Percentiles rank a stretch among this genome's conserved stretches.
phyloP scores from a whole-genome alignment of 2,797 vertebrate species.

The Podarcis siculus region DNA sequence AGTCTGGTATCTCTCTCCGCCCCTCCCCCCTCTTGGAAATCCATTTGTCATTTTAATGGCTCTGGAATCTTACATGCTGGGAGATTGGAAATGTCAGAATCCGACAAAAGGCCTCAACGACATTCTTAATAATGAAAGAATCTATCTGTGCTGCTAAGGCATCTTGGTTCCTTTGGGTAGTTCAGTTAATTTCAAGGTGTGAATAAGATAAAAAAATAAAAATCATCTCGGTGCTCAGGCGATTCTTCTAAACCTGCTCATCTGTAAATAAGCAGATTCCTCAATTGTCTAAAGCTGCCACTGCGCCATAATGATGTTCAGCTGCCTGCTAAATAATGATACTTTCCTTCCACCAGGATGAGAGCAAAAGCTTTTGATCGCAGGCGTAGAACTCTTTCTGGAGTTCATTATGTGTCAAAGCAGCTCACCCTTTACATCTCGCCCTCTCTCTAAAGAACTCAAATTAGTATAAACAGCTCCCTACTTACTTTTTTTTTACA shows the following conservation, averaged over 20 bases:
- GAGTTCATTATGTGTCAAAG: neutral
- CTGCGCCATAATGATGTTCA: conserved; percentile 61
- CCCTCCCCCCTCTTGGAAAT: neutral
- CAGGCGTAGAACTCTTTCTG: neutral
- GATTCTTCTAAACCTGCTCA: conserved; percentile 67
- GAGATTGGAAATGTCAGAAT: conserved; percentile 42
- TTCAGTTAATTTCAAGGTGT: conserved; percentile 69
- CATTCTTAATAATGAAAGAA: conserved; percentile 37
- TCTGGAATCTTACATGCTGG: conserved; percentile 25
- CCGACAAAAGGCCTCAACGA: neutral
- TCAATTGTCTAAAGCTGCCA: conserved; percentile 61
- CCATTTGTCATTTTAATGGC: conserved; percentile 23
- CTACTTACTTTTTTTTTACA: no score
- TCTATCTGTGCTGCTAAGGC: conserved; percentile 56
- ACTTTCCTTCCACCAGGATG: conserved; percentile 54
- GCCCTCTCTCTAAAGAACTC: no score
- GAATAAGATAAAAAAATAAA: conserved; percentile 65
- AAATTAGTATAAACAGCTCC: no score
- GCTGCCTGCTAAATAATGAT: conserved; percentile 64
- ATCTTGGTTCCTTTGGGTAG: conserved; percentile 54
- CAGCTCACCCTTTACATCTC: neutral
- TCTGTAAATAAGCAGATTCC: conserved; percentile 72
- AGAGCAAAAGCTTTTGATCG: conserved; percentile 50
- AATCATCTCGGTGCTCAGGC: conserved; percentile 61
- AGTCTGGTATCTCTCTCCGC: conserved; percentile 2